Conservation (phyloP, 2,888 invertebrate species). For the Eilema sororculum region DNA sequence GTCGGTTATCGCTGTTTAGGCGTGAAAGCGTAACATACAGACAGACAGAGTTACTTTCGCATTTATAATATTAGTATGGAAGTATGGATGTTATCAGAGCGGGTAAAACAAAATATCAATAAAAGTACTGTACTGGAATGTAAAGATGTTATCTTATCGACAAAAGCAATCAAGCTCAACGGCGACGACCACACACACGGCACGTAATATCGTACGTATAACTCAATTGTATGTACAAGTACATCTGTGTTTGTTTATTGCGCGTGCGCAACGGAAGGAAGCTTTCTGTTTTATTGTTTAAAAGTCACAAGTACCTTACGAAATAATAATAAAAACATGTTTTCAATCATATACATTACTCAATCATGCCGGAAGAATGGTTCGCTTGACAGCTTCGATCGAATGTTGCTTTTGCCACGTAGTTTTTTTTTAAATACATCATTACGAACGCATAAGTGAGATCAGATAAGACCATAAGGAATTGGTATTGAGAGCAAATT, state of each 20-base stretch:
- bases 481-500: slow-evolving; percentile 21
- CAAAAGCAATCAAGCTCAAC: slow-evolving; percentile 16
- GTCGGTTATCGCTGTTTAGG: too few species aligned
- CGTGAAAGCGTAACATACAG: too few species aligned
- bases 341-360: slow-evolving; percentile 20
- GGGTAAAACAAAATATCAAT: not conserved
- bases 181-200: slow-evolving; percentile 15
- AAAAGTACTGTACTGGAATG: not conserved
- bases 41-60: too few species aligned
- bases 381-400: slow-evolving; percentile 19
- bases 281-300: slow-evolving; percentile 42
- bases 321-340: slow-evolving; percentile 22
- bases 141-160: slow-evolving; percentile 16
- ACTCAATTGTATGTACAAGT: slow-evolving; percentile 13
- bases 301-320: slow-evolving; percentile 19
- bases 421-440: slow-evolving; percentile 20
- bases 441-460: slow-evolving; percentile 15
- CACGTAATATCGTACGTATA: slow-evolving; percentile 22
- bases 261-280: slow-evolving; percentile 34
- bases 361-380: slow-evolving; percentile 39
- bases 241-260: slow-evolving; percentile 18
- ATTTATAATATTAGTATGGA: too few species aligned
- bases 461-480: slow-evolving; percentile 21
- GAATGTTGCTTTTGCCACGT: slow-evolving; percentile 11
- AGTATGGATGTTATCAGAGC: not conserved